These are phyloP conservation scores for Verasper variegatus DNA, from an alignment of 2,113 vertebrate species.

Conservation along the genomic window DNA sequence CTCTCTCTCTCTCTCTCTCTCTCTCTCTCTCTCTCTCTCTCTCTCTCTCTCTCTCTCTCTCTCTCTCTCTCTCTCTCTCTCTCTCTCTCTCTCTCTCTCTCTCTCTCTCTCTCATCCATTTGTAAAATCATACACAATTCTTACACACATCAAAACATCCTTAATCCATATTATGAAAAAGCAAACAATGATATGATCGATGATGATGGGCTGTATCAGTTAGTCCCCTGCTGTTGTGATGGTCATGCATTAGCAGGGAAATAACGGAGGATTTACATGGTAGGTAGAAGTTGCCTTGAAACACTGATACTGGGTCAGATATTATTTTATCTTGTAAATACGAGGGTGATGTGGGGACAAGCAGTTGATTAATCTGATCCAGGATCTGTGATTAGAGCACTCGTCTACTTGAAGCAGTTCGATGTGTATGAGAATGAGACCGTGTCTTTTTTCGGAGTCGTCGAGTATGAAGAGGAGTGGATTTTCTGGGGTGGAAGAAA, in stretches of 20 bases:
- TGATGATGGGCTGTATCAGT: slow-evolving; percentile 43
- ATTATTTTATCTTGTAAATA: slow-evolving; percentile 5
- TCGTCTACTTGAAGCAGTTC: slow-evolving; percentile 47
- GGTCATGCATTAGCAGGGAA: slow-evolving; percentile 70
- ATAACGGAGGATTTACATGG: slow-evolving; percentile 17
- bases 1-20: too few relatives aligned
- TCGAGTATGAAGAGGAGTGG: slow-evolving; percentile 51
- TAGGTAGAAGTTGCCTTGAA: slow-evolving; percentile 33
- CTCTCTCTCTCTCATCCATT: neutral
- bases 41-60: neutral
- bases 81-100: neutral
- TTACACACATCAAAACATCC: too few relatives aligned
- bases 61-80: neutral
- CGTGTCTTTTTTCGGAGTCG: slow-evolving; percentile 23
- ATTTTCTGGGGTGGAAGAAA: slow-evolving; percentile 36
- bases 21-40: neutral
- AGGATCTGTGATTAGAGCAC: slow-evolving; percentile 57
- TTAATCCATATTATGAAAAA: neutral
- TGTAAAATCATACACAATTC: neutral
- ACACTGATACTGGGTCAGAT: slow-evolving; percentile 54
- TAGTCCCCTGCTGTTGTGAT: slow-evolving; percentile 59
- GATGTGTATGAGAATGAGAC: slow-evolving; percentile 59
- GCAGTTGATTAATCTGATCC: slow-evolving; percentile 42
- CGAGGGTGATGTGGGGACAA: neutral
- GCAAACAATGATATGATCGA: slow-evolving; percentile 45